These are phyloP conservation scores for Galerucella calmariensis DNA, from an alignment of 2,888 invertebrate genomes.

Conservation along the genomic window DNA sequence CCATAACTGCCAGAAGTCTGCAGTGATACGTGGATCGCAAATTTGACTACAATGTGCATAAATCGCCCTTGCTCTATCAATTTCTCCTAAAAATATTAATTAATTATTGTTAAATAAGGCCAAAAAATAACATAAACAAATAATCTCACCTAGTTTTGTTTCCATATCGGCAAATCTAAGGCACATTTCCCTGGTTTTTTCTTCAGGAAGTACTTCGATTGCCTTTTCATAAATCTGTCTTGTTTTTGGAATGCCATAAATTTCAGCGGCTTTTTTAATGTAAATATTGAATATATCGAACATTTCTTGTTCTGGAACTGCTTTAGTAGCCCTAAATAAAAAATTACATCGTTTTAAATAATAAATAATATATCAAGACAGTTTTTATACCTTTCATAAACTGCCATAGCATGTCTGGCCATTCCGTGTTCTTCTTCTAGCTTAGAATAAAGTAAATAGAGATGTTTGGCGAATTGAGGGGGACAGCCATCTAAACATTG, in stretches of 20 bases:
- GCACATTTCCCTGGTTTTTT: slow-evolving; percentile 95
- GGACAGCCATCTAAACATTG: slow-evolving; percentile 98
- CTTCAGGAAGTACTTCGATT: slow-evolving; percentile 91
- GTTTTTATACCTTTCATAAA: slow-evolving; percentile 77
- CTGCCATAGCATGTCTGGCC: slow-evolving; percentile 98
- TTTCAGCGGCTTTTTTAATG: slow-evolving; percentile 96
- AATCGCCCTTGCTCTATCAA: slow-evolving; percentile 95
- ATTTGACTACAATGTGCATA: slow-evolving; percentile 99
- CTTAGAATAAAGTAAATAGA: slow-evolving; percentile 96
- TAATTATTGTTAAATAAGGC: too few relatives aligned
- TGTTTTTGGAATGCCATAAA: slow-evolving; percentile 97
- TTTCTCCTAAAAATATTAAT: slow-evolving; percentile 76
- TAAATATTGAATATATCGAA: slow-evolving; percentile 99
- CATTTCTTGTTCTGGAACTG: slow-evolving; percentile 93
- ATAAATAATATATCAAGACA: not conserved
- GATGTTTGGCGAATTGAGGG: slow-evolving; percentile 92
- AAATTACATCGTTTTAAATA: not conserved
- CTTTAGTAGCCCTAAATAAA: slow-evolving; percentile 79
- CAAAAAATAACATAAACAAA: too few relatives aligned
- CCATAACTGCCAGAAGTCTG: slow-evolving; percentile 98
- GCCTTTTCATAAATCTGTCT: slow-evolving; percentile 98
- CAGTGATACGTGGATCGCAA: slow-evolving; percentile 96
- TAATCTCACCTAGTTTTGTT: slow-evolving; percentile 89
- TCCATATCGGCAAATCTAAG: slow-evolving; percentile 97
- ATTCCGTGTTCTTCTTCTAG: slow-evolving; percentile 98